Percentiles rank a stretch among this genome's conserved stretches.
Conservation (phyloP, 2,797 vertebrate species). For the Gymnoscopelus microlampas region DNA sequence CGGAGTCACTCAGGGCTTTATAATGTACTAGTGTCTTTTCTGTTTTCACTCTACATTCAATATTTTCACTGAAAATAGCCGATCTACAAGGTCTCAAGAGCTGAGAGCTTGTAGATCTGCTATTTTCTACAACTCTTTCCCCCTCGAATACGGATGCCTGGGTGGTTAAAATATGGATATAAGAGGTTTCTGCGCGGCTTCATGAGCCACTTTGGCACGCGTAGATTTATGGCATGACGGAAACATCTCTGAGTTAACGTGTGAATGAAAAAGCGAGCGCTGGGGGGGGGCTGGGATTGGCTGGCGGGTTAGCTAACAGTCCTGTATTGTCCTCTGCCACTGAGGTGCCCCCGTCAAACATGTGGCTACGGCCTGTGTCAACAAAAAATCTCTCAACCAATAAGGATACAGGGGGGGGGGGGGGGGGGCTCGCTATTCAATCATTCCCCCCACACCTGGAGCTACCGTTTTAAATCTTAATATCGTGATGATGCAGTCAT, state of each 20-base stretch:
- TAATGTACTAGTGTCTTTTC: too few relatives aligned
- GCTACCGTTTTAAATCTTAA: background rate
- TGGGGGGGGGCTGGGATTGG: background rate
- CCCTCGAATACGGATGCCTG: too few relatives aligned
- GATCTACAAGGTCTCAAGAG: too few relatives aligned
- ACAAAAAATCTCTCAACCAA: constrained; percentile 44
- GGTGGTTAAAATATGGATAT: too few relatives aligned
- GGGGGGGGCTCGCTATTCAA: background rate
- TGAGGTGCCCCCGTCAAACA: constrained; percentile 37
- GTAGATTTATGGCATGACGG: background rate
- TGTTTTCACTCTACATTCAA: too few relatives aligned
- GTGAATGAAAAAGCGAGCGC: background rate
- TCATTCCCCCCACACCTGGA: constrained; percentile 4
- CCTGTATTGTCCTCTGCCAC: constrained; percentile 31
- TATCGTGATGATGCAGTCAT: too few relatives aligned
- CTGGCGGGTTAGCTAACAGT: constrained; percentile 16
- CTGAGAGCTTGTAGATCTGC: too few relatives aligned
- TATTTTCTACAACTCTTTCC: too few relatives aligned
- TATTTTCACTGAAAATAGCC: too few relatives aligned
- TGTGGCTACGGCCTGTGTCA: constrained; percentile 51
- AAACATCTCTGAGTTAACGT: background rate
- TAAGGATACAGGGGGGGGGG: constrained; percentile 21
- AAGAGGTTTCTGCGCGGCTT: too few relatives aligned
- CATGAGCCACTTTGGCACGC: background rate
- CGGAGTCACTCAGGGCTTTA: too few relatives aligned